Evolutionary conservation across 2,888 invertebrate genomes (phyloP).

Genomic region (Platycheirus rosarum): DNA sequence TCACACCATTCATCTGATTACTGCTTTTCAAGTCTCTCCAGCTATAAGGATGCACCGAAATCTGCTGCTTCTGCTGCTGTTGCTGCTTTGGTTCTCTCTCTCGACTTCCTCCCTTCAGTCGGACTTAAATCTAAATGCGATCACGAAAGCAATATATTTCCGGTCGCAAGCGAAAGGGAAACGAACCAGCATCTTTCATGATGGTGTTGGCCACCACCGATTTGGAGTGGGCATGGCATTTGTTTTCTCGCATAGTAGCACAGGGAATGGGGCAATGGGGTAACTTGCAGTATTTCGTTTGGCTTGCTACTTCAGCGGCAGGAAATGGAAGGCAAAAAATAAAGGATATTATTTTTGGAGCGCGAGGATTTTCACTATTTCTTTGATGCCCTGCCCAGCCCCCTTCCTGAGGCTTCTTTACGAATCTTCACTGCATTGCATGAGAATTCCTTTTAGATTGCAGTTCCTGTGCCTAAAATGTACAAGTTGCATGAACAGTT

Average conservation of each 20-base stretch:
- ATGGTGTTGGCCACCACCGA: constrained; percentile 58
- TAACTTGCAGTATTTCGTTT: constrained; percentile 65
- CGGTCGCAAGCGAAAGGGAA: constrained; percentile 68
- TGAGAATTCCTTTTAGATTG: constrained; percentile 71
- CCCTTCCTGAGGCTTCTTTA: neutral
- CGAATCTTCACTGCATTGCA: constrained; percentile 64
- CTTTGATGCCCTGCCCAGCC: neutral
- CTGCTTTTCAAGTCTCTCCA: constrained; percentile 53
- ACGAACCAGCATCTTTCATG: constrained; percentile 64
- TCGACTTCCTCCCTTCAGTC: constrained; percentile 65
- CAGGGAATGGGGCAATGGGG: constrained; percentile 8
- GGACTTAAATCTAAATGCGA: constrained; percentile 77
- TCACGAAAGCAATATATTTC: constrained; percentile 79
- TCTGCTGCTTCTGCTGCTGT: too few relatives aligned
- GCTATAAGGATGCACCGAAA: too few relatives aligned
- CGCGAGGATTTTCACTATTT: constrained; percentile 46
- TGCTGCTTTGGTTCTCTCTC: constrained; percentile 46
- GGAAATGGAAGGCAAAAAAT: constrained; percentile 64
- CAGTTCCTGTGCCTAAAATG: constrained; percentile 69
- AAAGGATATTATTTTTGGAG: constrained; percentile 59
- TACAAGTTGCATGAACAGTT: constrained; percentile 61
- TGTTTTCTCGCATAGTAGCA: constrained; percentile 11
- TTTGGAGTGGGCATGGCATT: constrained; percentile 28
- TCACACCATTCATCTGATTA: constrained; percentile 68
- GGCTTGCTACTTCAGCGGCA: constrained; percentile 68